A percentile compares a stretch with the other conserved stretches of the same genome.
phyloP scores from a whole-genome alignment of 2,797 vertebrate genomes.

The Mormyrops attenuatus region DNA sequence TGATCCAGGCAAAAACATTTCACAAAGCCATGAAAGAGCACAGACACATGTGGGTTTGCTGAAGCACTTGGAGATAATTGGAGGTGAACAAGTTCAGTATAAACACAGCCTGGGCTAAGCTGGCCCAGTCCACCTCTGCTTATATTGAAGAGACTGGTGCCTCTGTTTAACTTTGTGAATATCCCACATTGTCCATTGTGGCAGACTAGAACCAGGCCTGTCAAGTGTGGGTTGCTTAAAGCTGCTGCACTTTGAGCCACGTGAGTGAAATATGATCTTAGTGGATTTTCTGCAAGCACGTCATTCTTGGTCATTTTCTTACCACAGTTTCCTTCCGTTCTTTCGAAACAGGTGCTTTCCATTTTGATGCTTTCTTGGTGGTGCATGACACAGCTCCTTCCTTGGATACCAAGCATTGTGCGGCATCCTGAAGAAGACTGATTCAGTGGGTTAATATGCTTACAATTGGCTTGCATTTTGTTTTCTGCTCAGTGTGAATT shows the following conservation, averaged over 20 bases:
- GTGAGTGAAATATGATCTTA: neutral
- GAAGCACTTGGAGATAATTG: neutral
- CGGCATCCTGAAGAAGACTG: neutral
- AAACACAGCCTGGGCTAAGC: conserved; percentile 20
- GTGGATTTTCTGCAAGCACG: neutral
- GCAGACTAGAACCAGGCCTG: conserved; percentile 26
- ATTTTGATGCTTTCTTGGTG: no score
- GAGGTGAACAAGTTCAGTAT: conserved; percentile 1
- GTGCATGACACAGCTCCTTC: neutral
- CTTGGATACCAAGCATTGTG: neutral
- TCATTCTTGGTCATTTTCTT: neutral
- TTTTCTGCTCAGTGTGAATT: neutral
- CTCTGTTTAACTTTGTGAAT: conserved; percentile 43
- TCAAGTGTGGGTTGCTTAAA: neutral
- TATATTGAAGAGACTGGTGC: conserved; percentile 40
- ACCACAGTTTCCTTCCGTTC: neutral
- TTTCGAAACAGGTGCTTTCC: neutral
- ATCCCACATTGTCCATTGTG: conserved; percentile 48
- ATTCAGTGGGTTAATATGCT: neutral
- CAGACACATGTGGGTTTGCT: neutral
- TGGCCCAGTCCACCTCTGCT: conserved; percentile 19
- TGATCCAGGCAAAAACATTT: neutral
- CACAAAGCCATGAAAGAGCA: neutral
- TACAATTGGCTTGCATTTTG: neutral
- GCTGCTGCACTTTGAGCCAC: neutral